Conservation (phyloP, 1,140 invertebrate species). For the Bilobella aurantiaca region DNA sequence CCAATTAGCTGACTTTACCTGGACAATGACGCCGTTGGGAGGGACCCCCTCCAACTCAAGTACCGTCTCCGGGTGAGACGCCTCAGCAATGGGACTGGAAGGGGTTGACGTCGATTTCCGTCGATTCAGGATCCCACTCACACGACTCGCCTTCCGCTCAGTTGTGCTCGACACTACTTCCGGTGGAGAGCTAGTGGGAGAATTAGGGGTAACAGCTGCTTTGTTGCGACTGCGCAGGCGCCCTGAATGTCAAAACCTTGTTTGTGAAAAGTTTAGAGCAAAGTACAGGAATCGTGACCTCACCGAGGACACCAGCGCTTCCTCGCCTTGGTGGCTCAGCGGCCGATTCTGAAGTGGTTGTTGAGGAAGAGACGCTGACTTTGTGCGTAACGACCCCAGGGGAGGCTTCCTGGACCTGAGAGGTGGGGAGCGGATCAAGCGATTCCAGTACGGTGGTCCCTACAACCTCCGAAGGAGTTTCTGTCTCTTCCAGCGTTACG, state of each 20-base stretch:
- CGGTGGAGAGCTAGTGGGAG: conserved; percentile 3
- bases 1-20: conserved; percentile 8
- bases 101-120: conserved; percentile 22
- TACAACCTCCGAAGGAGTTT: conserved; percentile 9
- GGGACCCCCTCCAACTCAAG: conserved; percentile 10
- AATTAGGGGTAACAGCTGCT: conserved; percentile 12
- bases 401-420: conserved; percentile 1
- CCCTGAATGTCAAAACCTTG: conserved; percentile 16
- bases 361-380: conserved; percentile 16
- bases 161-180: background rate
- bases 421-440: background rate
- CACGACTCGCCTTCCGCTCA: conserved; percentile 27
- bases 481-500: background rate
- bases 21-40: conserved; percentile 29
- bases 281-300: background rate
- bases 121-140: conserved; percentile 30
- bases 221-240: conserved; percentile 25
- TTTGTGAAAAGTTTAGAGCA: background rate
- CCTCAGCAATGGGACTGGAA: conserved; percentile 9
- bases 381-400: background rate
- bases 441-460: background rate
- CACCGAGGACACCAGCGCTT: conserved; percentile 28
- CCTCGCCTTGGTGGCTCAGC: conserved; percentile 14
- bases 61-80: conserved; percentile 14
- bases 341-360: background rate